Percentiles rank a stretch among this genome's conserved stretches.
phyloP scores from a whole-genome alignment of 2,888 invertebrate species.

The Apodemia mormo region DNA sequence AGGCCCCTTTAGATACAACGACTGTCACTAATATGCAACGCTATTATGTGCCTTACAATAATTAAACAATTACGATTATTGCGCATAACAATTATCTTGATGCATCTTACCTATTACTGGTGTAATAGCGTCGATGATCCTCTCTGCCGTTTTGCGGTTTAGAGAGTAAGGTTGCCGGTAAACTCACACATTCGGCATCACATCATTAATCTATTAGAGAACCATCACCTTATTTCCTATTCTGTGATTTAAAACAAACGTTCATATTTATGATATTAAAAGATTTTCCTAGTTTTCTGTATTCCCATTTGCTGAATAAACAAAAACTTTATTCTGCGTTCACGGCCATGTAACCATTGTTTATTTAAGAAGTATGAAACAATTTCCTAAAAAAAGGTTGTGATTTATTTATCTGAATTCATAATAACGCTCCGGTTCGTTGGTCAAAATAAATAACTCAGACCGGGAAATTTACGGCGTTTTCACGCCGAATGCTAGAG shows the following conservation, averaged over 20 bases:
- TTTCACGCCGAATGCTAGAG: not conserved
- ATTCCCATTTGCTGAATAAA: not conserved
- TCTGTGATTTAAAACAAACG: not conserved
- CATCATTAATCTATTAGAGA: too few species aligned
- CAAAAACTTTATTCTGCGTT: not conserved
- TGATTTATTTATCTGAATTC: constrained; percentile 7
- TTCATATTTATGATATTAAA: not conserved
- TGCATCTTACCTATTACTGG: too few species aligned
- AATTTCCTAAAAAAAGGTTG: not conserved
- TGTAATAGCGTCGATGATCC: too few species aligned
- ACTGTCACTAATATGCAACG: too few species aligned
- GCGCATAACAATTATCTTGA: too few species aligned
- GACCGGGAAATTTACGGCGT: not conserved
- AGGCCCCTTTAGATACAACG: too few species aligned
- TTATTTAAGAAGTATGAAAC: not conserved
- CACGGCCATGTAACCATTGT: not conserved
- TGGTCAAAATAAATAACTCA: constrained; percentile 4
- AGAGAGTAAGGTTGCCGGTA: too few species aligned
- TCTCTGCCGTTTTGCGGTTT: too few species aligned
- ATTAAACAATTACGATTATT: too few species aligned
- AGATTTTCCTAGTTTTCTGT: not conserved
- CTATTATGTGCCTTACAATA: too few species aligned
- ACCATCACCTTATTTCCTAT: too few species aligned
- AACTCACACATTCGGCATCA: too few species aligned
- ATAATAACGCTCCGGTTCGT: not conserved